Conservation (phyloP, 2,113 vertebrate species). For the Equus przewalskii region DNA sequence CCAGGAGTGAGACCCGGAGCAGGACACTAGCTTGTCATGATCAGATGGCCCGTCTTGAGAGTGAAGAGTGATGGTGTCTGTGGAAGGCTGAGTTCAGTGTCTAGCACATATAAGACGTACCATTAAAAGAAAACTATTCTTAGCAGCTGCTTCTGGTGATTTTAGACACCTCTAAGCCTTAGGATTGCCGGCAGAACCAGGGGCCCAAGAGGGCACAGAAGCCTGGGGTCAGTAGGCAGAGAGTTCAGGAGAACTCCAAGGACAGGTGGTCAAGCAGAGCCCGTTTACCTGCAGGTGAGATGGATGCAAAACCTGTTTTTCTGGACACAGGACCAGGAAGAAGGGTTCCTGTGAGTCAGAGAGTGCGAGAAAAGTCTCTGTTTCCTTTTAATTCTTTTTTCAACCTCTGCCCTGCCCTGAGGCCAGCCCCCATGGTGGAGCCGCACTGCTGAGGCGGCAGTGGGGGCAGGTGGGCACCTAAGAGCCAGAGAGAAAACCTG, state of each 20-base stretch:
- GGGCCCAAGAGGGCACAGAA: background rate
- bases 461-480: background rate
- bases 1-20: background rate
- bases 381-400: background rate
- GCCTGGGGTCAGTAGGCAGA: background rate
- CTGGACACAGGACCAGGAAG: background rate
- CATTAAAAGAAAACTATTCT: background rate
- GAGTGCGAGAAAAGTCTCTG: background rate
- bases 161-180: background rate
- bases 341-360: background rate
- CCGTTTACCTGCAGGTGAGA: background rate
- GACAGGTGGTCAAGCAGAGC: background rate
- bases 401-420: background rate
- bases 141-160: background rate
- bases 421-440: background rate
- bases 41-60: background rate
- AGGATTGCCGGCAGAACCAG: background rate
- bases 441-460: background rate
- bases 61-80: rapidly evolving
- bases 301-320: background rate
- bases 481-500: background rate
- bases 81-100: rapidly evolving
- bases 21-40: background rate
- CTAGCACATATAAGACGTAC: background rate
- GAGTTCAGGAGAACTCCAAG: background rate